phyloP scores from a whole-genome alignment of 2,113 vertebrate species.

The Brachyhypopomus occidentalis region DNA sequence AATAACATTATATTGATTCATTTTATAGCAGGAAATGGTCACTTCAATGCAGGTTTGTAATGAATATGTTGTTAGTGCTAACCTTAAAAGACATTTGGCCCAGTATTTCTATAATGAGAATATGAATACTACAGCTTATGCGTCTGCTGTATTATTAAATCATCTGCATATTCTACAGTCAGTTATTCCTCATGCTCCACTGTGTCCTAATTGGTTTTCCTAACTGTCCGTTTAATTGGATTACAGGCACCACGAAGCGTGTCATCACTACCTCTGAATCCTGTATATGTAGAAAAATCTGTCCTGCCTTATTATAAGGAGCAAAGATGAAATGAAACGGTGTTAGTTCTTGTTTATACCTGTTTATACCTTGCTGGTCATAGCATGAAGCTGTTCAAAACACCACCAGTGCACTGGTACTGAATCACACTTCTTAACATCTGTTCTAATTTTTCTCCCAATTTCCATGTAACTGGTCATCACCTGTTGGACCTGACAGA shows the following conservation, averaged over 20 bases:
- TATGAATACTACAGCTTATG: background rate
- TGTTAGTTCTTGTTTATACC: no score
- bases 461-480: background rate
- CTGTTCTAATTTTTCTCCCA: no score
- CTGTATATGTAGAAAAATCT: slow-evolving; percentile 11
- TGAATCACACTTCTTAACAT: no score
- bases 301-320: slow-evolving; percentile 2
- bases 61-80: background rate
- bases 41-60: background rate
- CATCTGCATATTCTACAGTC: background rate
- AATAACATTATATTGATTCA: background rate
- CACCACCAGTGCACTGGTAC: no score
- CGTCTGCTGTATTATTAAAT: background rate
- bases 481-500: background rate
- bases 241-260: slow-evolving; percentile 47
- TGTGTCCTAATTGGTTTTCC: slow-evolving; percentile 41
- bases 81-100: background rate
- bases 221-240: slow-evolving; percentile 50
- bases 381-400: no score
- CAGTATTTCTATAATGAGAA: background rate
- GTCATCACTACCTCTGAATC: slow-evolving; percentile 20
- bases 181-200: slow-evolving; percentile 13
- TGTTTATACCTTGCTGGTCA: background rate
- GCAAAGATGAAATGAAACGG: background rate
- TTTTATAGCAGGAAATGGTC: background rate